Evolutionary conservation across 2,113 vertebrate genomes (phyloP).

Genomic region (Oplegnathus fasciatus): DNA sequence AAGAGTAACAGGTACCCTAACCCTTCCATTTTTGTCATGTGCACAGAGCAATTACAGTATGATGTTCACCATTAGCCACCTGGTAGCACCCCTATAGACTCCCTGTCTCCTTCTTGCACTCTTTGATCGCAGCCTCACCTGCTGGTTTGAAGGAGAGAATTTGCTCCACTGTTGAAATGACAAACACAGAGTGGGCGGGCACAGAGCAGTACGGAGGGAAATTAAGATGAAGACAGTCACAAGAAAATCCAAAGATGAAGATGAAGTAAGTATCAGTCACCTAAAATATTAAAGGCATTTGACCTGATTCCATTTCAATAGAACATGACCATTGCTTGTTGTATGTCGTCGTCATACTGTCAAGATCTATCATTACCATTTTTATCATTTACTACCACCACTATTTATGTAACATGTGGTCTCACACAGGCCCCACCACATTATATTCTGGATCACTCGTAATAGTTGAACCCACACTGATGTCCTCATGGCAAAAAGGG

Average conservation of each 20-base stretch:
- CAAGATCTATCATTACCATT: too few species aligned
- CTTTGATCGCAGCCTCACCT: slow-evolving; percentile 65
- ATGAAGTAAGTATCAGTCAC: background rate
- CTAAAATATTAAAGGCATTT: too few species aligned
- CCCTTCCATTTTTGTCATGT: slow-evolving; percentile 64
- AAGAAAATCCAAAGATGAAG: background rate
- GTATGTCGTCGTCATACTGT: background rate
- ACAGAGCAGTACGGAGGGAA: background rate
- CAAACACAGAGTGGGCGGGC: slow-evolving; percentile 15
- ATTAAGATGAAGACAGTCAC: background rate
- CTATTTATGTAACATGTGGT: too few species aligned
- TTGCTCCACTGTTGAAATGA: slow-evolving; percentile 52
- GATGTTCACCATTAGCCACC: slow-evolving; percentile 70
- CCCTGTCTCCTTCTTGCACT: slow-evolving; percentile 44
- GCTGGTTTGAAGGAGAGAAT: slow-evolving; percentile 62
- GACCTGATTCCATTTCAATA: too few species aligned
- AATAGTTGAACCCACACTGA: background rate
- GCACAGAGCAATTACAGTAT: slow-evolving; percentile 64
- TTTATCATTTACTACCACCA: background rate
- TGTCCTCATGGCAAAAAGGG: background rate
- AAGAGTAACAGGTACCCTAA: slow-evolving; percentile 40
- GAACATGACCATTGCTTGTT: too few species aligned
- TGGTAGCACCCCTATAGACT: slow-evolving; percentile 65
- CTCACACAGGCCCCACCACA: too few species aligned
- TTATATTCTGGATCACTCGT: too few species aligned